These are phyloP conservation scores for Phrynocephalus guinanensis DNA, from an alignment of 2,797 vertebrate genomes.

Conservation along the genomic window DNA sequence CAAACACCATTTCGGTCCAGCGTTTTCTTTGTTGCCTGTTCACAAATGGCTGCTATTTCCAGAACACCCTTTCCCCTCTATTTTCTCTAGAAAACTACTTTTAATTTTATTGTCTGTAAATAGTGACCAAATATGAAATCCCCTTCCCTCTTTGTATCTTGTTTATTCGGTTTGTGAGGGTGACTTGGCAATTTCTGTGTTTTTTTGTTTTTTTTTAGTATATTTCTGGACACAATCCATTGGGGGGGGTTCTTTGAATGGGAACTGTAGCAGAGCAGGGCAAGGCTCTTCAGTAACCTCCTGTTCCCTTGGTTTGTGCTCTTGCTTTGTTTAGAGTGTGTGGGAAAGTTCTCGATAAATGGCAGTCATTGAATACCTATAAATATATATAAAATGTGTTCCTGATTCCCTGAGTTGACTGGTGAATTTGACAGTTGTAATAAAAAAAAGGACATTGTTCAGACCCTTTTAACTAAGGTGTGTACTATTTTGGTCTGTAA, in stretches of 20 bases:
- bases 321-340: slow-evolving; percentile 31
- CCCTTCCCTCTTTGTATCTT: slow-evolving; percentile 61
- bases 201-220: neutral
- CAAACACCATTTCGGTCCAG: slow-evolving; percentile 50
- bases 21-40: slow-evolving; percentile 62
- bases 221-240: neutral
- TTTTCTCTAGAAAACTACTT: slow-evolving; percentile 83
- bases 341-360: slow-evolving; percentile 77
- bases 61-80: slow-evolving; percentile 78
- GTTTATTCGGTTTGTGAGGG: slow-evolving; percentile 60
- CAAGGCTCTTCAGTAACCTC: slow-evolving; percentile 2
- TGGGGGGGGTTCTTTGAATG: neutral
- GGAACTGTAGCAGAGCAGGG: neutral
- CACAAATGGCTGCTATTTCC: slow-evolving; percentile 81
- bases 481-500: slow-evolving; percentile 79
- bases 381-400: slow-evolving; percentile 62
- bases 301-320: neutral
- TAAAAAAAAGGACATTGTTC: slow-evolving; percentile 81
- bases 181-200: slow-evolving; percentile 42
- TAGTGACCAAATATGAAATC: slow-evolving; percentile 88
- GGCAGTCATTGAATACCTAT: slow-evolving; percentile 82
- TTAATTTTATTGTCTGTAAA: slow-evolving; percentile 88
- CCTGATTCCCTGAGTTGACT: slow-evolving; percentile 77
- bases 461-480: slow-evolving; percentile 82
- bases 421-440: slow-evolving; percentile 85